Conservation (phyloP, 2,888 invertebrate species). For the Pharmacophagus antenor region DNA sequence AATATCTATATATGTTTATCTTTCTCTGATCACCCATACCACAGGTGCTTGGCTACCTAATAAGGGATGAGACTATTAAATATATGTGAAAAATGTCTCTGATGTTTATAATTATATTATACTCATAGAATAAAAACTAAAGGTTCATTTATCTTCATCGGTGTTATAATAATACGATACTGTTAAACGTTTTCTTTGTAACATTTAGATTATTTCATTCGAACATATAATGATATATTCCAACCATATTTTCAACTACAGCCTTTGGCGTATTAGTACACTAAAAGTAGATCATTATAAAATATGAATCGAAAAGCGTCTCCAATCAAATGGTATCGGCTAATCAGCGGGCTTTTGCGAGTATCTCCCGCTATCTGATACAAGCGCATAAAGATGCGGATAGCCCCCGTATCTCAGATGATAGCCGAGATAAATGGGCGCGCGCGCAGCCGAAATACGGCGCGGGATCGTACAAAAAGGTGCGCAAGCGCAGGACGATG, state of each 20-base stretch:
- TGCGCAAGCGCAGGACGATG: slow-evolving; percentile 49
- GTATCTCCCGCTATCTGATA: slow-evolving; percentile 59
- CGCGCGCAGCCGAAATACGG: slow-evolving; percentile 75
- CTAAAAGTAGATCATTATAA: slow-evolving; percentile 43
- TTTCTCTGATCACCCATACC: too few species aligned
- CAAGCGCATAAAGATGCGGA: slow-evolving; percentile 63
- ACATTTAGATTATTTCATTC: too few species aligned
- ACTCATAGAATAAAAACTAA: too few species aligned
- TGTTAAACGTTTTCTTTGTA: too few species aligned
- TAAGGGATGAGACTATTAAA: too few species aligned
- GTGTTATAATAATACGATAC: too few species aligned
- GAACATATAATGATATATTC: not conserved
- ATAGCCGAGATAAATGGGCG: slow-evolving; percentile 69
- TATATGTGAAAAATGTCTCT: too few species aligned
- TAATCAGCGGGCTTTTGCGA: slow-evolving; percentile 61
- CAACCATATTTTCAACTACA: not conserved
- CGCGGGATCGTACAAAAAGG: slow-evolving; percentile 64
- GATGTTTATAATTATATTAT: too few species aligned
- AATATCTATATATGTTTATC: too few species aligned
- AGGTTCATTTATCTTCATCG: too few species aligned
- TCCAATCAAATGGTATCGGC: slow-evolving; percentile 53
- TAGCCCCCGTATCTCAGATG: slow-evolving; percentile 73
- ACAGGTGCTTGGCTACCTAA: too few species aligned
- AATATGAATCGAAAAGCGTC: slow-evolving; percentile 41
- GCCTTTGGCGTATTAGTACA: slow-evolving; percentile 33